Evolutionary conservation across 1,140 invertebrate genomes (phyloP).

Genomic region (Brachionus koreanus): DNA sequence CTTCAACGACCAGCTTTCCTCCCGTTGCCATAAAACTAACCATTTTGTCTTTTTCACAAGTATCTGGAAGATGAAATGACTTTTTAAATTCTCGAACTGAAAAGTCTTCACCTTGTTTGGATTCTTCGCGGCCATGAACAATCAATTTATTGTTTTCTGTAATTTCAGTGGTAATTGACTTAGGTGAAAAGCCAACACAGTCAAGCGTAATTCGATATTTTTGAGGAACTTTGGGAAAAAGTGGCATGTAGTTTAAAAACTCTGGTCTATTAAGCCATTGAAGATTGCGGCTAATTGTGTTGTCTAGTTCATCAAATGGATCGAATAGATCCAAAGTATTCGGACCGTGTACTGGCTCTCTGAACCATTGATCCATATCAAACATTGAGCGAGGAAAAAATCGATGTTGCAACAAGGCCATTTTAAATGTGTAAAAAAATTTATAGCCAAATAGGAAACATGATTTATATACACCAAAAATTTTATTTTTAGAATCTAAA

Average conservation of each 20-base stretch:
- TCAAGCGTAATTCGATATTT: slow-evolving; percentile 25
- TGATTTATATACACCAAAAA: too few relatives aligned
- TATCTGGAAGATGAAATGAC: background rate
- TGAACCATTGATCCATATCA: slow-evolving; percentile 39
- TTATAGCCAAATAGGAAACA: background rate
- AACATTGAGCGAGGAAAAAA: slow-evolving; percentile 34
- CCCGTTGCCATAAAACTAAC: slow-evolving; percentile 18
- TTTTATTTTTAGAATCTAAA: too few relatives aligned
- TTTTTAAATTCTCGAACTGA: slow-evolving; percentile 22
- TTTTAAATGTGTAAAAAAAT: background rate
- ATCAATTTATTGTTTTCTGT: background rate
- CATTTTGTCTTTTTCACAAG: slow-evolving; percentile 26
- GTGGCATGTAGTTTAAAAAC: slow-evolving; percentile 32
- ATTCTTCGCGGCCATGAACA: slow-evolving; percentile 21
- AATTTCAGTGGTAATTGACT: background rate
- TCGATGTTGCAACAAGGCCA: slow-evolving; percentile 12
- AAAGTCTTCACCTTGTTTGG: slow-evolving; percentile 8
- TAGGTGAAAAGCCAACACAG: slow-evolving; percentile 14
- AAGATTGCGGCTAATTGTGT: slow-evolving; percentile 29
- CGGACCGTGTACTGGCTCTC: background rate
- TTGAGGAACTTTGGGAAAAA: slow-evolving; percentile 42
- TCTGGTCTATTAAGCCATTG: slow-evolving; percentile 32
- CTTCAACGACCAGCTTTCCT: slow-evolving; percentile 16
- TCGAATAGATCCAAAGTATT: slow-evolving; percentile 29
- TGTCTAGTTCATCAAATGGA: slow-evolving; percentile 37